phyloP scores from a whole-genome alignment of 2,888 invertebrate species.

The Erebia palarica region DNA sequence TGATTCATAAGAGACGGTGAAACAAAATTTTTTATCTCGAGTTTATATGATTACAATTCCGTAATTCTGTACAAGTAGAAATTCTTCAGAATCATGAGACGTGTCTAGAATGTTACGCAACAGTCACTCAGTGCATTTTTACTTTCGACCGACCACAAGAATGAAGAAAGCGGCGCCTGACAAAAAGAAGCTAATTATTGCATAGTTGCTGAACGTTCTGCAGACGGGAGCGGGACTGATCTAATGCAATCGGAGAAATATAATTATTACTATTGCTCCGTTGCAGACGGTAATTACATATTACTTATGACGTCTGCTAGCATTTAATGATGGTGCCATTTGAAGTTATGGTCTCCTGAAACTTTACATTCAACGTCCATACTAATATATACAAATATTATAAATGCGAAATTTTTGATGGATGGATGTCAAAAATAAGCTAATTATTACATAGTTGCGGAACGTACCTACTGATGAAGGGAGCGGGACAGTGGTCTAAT shows the following conservation, averaged over 20 bases:
- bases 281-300: background rate
- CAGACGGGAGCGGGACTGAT: conserved; percentile 12
- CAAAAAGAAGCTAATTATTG: conserved; percentile 43
- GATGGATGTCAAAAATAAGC: conserved; percentile 38
- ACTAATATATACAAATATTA: background rate
- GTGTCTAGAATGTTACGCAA: conserved; percentile 39
- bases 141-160: conserved; percentile 44
- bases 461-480: conserved; percentile 28
- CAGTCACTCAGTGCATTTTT: conserved; percentile 35
- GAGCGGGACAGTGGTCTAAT: conserved; percentile 23
- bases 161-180: conserved; percentile 42
- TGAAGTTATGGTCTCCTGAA: background rate
- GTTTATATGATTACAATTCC: background rate
- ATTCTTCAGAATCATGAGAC: conserved; percentile 22
- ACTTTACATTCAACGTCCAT: background rate
- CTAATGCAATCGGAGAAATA: conserved; percentile 31
- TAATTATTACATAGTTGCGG: conserved; percentile 39
- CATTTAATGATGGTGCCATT: conserved; percentile 10
- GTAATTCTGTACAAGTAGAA: background rate
- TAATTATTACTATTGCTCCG: conserved; percentile 19
- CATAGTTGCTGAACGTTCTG: conserved; percentile 35
- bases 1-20: no score
- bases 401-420: no score
- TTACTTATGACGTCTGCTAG: background rate
- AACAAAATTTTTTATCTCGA: background rate